These are phyloP conservation scores for Tolmerus cingulatus DNA, from an alignment of 2,888 invertebrate species.

Conservation along the genomic window DNA sequence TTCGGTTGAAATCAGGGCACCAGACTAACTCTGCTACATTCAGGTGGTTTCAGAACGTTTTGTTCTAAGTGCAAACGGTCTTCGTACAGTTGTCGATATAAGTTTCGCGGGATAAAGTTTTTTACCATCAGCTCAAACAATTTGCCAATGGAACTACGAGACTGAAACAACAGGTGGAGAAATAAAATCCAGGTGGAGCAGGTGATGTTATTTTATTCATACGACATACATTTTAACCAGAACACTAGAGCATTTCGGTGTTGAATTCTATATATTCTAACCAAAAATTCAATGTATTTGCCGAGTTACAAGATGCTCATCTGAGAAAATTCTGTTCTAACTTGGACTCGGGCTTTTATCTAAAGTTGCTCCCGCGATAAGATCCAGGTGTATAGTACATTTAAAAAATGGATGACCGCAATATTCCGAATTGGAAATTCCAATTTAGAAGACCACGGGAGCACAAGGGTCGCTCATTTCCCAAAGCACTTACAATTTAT, in stretches of 20 bases:
- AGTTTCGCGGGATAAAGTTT: not conserved
- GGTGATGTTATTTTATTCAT: not conserved
- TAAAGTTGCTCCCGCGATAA: not conserved
- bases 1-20: conserved; percentile 1
- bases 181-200: not conserved
- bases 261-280: not conserved
- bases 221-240: not conserved
- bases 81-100: not conserved
- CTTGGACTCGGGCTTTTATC: not conserved
- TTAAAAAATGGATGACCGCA: not conserved
- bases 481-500: too few species aligned
- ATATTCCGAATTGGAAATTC: not conserved
- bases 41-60: not conserved
- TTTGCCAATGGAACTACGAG: not conserved
- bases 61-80: not conserved
- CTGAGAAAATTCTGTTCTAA: too few species aligned
- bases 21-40: not conserved
- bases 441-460: too few species aligned
- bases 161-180: not conserved
- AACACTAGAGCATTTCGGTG: not conserved
- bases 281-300: not conserved
- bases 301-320: too few species aligned
- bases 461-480: too few species aligned
- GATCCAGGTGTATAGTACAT: not conserved
- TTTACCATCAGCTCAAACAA: not conserved